Evolutionary conservation across 2,888 invertebrate species (phyloP).

Genomic region (Creontiades dilutus): DNA sequence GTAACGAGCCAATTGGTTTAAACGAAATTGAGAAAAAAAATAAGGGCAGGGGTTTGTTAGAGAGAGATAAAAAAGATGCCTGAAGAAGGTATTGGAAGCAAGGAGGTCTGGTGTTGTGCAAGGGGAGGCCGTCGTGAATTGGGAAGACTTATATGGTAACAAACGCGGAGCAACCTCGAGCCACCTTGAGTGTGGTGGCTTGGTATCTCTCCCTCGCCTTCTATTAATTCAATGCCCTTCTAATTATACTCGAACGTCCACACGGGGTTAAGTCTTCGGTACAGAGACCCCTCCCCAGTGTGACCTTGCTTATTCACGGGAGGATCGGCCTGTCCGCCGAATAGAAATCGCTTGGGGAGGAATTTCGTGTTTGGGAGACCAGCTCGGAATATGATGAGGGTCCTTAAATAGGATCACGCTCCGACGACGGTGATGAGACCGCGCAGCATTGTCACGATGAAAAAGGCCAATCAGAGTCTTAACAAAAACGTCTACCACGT

Average conservation of each 20-base stretch:
- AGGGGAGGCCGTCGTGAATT: constrained; percentile 66
- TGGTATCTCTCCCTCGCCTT: constrained; percentile 38
- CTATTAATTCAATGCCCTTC: constrained; percentile 64
- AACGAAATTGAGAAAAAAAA: constrained; percentile 20
- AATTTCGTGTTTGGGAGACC: background rate
- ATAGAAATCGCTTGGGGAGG: background rate
- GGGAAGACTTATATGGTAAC: constrained; percentile 70
- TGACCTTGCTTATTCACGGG: constrained; percentile 38
- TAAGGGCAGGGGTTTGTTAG: constrained; percentile 27
- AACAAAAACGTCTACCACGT: no score
- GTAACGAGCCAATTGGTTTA: constrained; percentile 1
- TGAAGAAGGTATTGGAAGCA: constrained; percentile 61
- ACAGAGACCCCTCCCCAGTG: constrained; percentile 10
- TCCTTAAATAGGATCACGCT: constrained; percentile 12
- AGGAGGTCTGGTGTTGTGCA: constrained; percentile 61
- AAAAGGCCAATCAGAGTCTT: no score
- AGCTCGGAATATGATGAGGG: background rate
- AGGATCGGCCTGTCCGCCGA: background rate
- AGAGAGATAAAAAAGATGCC: constrained; percentile 38
- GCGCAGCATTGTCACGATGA: no score
- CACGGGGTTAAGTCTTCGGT: constrained; percentile 4
- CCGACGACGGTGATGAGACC: background rate
- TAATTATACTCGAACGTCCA: constrained; percentile 62
- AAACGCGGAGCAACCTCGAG: constrained; percentile 51
- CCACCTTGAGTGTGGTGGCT: constrained; percentile 50